Base-by-base conservation (phyloP, 2,113 vertebrate genomes). In the Chascanopsetta lugubris region DNA sequence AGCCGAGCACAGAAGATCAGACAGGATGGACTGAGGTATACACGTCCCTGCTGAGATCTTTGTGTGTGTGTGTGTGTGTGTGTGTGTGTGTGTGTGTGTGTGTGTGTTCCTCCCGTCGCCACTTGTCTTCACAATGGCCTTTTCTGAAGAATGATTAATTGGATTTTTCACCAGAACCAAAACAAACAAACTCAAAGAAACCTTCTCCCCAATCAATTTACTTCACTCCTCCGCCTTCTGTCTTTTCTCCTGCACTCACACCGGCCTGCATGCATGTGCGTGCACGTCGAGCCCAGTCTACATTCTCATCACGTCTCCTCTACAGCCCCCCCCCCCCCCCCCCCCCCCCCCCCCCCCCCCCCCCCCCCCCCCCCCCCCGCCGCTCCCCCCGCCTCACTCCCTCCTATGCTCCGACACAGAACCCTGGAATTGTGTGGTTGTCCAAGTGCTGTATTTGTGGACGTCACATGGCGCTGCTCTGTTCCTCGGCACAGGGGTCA, bases 291-390 rank as follows among this genome's bases (percentile, higher is more conserved):
- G 18, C 1, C 24, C 20, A 27, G 29, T 87, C 72, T 66, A 55
- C 47, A 89, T 87, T 86, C 84, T 32, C 18, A 68, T 84, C 85
- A 86, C 75, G 77, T 86, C 64, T 67, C 65, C 69, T 29, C 67
- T 64, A n/a, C n/a, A n/a, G n/a, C 64, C 71, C 79, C 74, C 71
- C 75, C 58, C 69, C 21, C 26, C 45, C 51, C 51, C 58, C 65
- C 22, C 77, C 72, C 68, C 74, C 82, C 77, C 72, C 82, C 55
- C 61, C 29, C 8, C 7, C 58, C 67, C 27, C 69, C 57, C 26
- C 61, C 64, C 71, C 79, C 74, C 71, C 75, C 58, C 64, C 71
- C 79, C 74, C 71, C 75, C 58, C 69, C 21, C 26, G 46, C 51
- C 51, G 61, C 65, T 22, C 77, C 72, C 68, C 74, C 82, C 77